phyloP scores from a whole-genome alignment of 1,140 invertebrate genomes.

The Geopemphigus sp. region DNA sequence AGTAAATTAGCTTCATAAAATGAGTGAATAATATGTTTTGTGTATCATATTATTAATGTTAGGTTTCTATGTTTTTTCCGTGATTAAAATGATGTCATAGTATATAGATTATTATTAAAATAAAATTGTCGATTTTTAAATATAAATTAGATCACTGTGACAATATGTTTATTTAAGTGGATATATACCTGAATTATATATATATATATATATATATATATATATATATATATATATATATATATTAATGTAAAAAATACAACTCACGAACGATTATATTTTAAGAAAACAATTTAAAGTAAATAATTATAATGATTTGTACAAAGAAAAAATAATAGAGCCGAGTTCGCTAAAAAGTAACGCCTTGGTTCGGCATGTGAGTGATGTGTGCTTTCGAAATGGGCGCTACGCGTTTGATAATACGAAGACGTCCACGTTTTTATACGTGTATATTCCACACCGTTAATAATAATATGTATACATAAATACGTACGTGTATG shows the following conservation, averaged over 20 bases:
- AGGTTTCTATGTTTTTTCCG: neutral
- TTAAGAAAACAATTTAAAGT: too few relatives aligned
- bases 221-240: too few relatives aligned
- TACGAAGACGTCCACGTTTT: neutral
- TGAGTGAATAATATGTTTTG: neutral
- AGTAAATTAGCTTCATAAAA: neutral
- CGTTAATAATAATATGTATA: neutral
- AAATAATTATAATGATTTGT: neutral
- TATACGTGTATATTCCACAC: neutral
- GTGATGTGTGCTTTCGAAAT: neutral
- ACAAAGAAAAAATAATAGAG: neutral
- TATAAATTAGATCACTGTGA: conserved; percentile 15
- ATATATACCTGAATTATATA: neutral
- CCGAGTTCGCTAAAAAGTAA: neutral
- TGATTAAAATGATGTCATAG: neutral
- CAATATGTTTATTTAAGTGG: neutral
- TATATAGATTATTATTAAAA: conserved; percentile 1
- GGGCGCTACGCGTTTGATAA: neutral
- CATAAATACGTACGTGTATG: neutral
- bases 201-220: too few relatives aligned
- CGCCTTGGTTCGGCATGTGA: neutral
- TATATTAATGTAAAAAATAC: too few relatives aligned
- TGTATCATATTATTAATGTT: neutral
- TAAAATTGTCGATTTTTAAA: conserved; percentile 22
- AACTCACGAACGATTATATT: too few relatives aligned